Evolutionary conservation across 2,888 invertebrate species (phyloP).

Genomic region (Eretmocerus hayati): DNA sequence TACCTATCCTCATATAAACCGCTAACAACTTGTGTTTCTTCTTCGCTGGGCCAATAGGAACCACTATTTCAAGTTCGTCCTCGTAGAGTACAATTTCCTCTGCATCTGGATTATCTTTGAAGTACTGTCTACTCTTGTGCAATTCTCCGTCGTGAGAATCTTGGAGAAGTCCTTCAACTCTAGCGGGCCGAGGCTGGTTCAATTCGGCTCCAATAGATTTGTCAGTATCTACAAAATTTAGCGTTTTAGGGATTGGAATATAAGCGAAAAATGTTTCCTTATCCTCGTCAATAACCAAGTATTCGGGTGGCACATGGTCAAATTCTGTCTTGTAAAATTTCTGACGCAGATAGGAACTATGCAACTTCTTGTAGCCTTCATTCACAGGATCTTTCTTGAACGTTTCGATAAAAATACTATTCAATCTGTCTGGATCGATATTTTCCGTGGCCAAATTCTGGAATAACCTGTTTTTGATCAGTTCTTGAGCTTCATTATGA

Average conservation of each 20-base stretch:
- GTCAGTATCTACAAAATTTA: conserved; percentile 4
- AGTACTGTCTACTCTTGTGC: conserved; percentile 10
- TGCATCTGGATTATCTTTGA: conserved; percentile 9
- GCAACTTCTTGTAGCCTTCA: background rate
- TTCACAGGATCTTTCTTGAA: conserved; percentile 8
- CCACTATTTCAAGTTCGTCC: conserved; percentile 33
- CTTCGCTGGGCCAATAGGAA: conserved; percentile 31
- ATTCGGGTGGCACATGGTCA: conserved; percentile 3
- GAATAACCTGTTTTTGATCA: conserved; percentile 11
- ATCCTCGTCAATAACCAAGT: background rate
- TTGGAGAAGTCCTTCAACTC: background rate
- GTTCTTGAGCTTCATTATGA: conserved; percentile 10
- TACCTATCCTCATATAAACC: conserved; percentile 31
- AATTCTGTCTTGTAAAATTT: conserved; percentile 9
- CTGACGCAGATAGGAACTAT: conserved; percentile 1
- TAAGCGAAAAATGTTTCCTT: conserved; percentile 10
- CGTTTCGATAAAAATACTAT: conserved; percentile 11
- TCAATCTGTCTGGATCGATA: conserved; percentile 3
- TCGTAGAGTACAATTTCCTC: conserved; percentile 30
- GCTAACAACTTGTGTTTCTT: conserved; percentile 32
- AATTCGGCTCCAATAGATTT: conserved; percentile 6
- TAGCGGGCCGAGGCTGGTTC: background rate
- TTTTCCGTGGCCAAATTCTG: background rate
- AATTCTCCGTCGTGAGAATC: conserved; percentile 17
- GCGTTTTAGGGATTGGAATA: conserved; percentile 7